These are phyloP conservation scores for Eupithecia exiguata DNA, from an alignment of 2,888 invertebrate genomes.

Conservation along the genomic window DNA sequence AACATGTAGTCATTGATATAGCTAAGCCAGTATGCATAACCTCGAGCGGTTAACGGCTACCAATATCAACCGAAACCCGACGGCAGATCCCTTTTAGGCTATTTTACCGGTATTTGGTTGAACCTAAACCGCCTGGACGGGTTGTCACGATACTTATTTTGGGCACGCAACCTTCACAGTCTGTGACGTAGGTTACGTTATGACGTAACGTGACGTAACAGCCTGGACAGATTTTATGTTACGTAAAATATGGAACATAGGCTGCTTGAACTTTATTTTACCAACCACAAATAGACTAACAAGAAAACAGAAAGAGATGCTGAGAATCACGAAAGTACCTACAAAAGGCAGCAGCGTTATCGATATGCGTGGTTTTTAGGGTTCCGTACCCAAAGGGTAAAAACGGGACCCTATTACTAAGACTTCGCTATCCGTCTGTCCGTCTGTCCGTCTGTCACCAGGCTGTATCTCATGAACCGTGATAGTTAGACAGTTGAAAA, in stretches of 20 bases:
- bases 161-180: neutral
- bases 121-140: neutral
- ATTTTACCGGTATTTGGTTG: neutral
- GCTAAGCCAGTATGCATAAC: neutral
- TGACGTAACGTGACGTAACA: neutral
- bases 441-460: too few relatives aligned
- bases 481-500: too few relatives aligned
- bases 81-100: neutral
- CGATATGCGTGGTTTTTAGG: too few relatives aligned
- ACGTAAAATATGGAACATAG: neutral
- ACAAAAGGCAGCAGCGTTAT: neutral
- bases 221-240: neutral
- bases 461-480: too few relatives aligned
- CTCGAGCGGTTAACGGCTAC: neutral
- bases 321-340: neutral
- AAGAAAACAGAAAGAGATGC: neutral
- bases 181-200: conserved; percentile 1
- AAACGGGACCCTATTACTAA: too few relatives aligned
- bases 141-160: neutral
- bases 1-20: too few relatives aligned
- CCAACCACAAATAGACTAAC: neutral
- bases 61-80: neutral
- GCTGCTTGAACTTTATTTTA: neutral
- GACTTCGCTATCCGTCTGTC: too few relatives aligned
- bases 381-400: too few relatives aligned